These are phyloP conservation scores for Clarias pachynema DNA, from an alignment of 2,797 vertebrate species.

Conservation along the genomic window DNA sequence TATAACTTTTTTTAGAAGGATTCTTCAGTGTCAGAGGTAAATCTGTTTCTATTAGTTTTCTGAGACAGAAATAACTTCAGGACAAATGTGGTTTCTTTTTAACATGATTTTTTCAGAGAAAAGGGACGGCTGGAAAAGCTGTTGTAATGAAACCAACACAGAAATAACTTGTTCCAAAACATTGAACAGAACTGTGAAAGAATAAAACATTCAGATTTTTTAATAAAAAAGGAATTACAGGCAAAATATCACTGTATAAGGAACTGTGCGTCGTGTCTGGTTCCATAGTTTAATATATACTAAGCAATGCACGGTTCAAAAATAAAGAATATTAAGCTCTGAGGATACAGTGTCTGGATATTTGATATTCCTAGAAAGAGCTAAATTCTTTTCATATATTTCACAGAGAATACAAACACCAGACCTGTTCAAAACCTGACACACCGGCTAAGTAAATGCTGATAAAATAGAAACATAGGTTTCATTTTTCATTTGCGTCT, in stretches of 20 bases:
- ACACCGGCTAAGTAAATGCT: not conserved
- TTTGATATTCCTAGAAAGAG: not conserved
- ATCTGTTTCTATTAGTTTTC: not conserved
- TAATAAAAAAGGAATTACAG: not conserved
- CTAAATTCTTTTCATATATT: slow-evolving; percentile 6
- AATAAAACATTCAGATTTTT: not conserved
- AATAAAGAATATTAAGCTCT: not conserved
- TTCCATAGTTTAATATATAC: not conserved
- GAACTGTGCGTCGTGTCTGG: not conserved
- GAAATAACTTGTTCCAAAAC: not conserved
- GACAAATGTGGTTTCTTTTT: not conserved
- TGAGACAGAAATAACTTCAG: not conserved
- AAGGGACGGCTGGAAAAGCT: not conserved
- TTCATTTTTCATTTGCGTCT: not conserved
- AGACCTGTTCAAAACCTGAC: not conserved
- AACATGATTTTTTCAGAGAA: not conserved
- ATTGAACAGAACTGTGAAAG: not conserved
- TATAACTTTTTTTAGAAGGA: not conserved
- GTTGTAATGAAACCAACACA: not conserved
- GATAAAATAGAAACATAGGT: not conserved
- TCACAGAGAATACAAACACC: not conserved
- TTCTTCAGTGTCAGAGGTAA: not conserved
- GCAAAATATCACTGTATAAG: not conserved
- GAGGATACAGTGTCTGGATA: not conserved
- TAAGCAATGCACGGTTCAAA: not conserved